Evolutionary conservation across 2,888 invertebrate genomes (phyloP), one percentile per base, ranked within the genome.

Genomic region (Sarcophaga carnaria): DNA sequence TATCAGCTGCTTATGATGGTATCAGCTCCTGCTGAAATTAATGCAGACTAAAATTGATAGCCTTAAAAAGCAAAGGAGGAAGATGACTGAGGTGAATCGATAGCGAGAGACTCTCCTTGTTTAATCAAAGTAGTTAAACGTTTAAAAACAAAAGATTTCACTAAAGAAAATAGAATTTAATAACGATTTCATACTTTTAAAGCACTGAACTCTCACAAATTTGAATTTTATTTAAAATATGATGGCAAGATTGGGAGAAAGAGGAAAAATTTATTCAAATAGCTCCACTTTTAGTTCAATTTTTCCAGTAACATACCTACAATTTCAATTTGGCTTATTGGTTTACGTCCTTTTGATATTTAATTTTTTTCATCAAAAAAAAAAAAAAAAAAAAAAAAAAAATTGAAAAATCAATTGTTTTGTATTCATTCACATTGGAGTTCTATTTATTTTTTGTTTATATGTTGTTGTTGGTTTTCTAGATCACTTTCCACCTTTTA

Each of bases 331-430:
- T 54, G 4, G 54, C 14, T 54, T 54, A 14, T 54, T 54, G 54
- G 54, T 54, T 4, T 14, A 54, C 54, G 54, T 54, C 14, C 54
- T 14, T 54, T 54, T 54, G 14, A 14, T 17, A 14, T 12, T 54
- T 54, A 0, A 14, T 54, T 81, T 47, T 71, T 63, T 63, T 37
- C 63, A 54, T 14, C 14, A 14, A 54, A 12, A 14, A 14, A 49
- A 49, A 49, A 1, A 20, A 20, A 20, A 1, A 22, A 22, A 1
- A 22, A 22, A 22, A 49, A 54, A 54, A 0, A 14, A 54, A 54
- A 37, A 1, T 12, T 8, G 37, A 37, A 25, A 76, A 78, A 63
- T 62, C 72, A 67, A 69, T 70, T 67, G 25, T 22, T 71, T 71
- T 66, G 71, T 77, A 22, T 54, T 62, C 67, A 75, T 47, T 63